These are phyloP conservation scores for Apamea sordens DNA, from an alignment of 2,888 invertebrate genomes.

Conservation along the genomic window DNA sequence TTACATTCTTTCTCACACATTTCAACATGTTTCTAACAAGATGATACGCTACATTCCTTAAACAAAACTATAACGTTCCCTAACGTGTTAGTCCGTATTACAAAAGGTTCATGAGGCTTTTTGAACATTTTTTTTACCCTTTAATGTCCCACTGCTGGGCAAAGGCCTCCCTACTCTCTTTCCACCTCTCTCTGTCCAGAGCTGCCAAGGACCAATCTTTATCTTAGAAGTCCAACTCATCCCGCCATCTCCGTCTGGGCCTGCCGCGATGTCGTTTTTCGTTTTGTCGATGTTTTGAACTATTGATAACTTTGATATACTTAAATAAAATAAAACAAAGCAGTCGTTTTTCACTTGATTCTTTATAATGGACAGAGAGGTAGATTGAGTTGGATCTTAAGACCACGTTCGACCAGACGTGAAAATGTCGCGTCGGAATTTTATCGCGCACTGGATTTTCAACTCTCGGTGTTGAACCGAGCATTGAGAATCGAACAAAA, in stretches of 20 bases:
- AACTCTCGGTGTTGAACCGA: too few species aligned
- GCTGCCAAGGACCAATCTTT: too few species aligned
- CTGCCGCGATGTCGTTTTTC: too few species aligned
- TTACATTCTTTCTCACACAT: constrained; percentile 9
- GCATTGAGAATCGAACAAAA: too few species aligned
- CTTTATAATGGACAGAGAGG: not conserved
- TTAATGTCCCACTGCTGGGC: too few species aligned
- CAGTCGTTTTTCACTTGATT: not conserved
- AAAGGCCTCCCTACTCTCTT: too few species aligned
- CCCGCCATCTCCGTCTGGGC: too few species aligned
- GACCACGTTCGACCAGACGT: not conserved
- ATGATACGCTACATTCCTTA: not conserved
- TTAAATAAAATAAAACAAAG: not conserved
- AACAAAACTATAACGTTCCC: not conserved
- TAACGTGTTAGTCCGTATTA: not conserved
- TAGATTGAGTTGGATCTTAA: not conserved
- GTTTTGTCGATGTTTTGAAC: not conserved
- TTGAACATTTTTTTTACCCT: not conserved
- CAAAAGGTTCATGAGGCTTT: not conserved
- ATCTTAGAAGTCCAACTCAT: too few species aligned
- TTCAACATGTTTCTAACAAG: not conserved
- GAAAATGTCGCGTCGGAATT: too few species aligned
- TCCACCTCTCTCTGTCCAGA: too few species aligned
- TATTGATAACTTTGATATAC: not conserved
- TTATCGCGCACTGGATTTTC: too few species aligned